Percentiles rank a stretch among this genome's conserved stretches.
Conservation (phyloP, 2,113 vertebrate genomes). For the Mobula hypostoma region DNA sequence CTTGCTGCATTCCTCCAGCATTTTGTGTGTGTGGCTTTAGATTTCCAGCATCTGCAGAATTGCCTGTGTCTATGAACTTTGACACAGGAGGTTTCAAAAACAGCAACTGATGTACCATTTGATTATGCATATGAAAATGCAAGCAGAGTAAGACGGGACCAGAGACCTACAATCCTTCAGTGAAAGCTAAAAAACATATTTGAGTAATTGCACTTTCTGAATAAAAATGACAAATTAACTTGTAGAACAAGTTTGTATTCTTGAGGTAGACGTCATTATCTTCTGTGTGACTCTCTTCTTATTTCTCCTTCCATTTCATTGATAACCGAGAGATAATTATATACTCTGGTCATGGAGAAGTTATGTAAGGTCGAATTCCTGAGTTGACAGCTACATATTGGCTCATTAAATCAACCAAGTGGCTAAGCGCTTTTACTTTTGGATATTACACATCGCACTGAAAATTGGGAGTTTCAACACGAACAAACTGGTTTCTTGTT, state of each 20-base stretch:
- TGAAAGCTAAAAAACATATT: slow-evolving; percentile 19
- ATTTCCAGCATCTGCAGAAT: no score
- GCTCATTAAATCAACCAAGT: slow-evolving; percentile 2
- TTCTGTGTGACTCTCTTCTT: background rate
- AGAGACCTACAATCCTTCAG: background rate
- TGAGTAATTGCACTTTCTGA: background rate
- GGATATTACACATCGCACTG: background rate
- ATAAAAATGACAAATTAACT: background rate
- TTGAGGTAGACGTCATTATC: background rate
- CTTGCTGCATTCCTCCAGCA: no score
- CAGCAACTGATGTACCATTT: background rate
- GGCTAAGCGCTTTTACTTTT: background rate
- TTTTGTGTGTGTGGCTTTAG: no score
- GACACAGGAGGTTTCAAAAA: background rate
- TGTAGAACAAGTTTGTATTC: slow-evolving; percentile 27
- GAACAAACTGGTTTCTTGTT: background rate
- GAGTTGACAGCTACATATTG: slow-evolving; percentile 6
- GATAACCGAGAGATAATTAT: slow-evolving; percentile 10
- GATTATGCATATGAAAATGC: background rate
- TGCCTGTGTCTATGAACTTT: no score
- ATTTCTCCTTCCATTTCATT: slow-evolving; percentile 8
- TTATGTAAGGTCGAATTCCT: background rate
- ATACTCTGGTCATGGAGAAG: background rate
- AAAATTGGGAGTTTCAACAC: background rate
- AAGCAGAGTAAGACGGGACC: background rate